These are phyloP conservation scores for Drosophila anomalata DNA, from an alignment of 2,888 invertebrate species.

Conservation along the genomic window DNA sequence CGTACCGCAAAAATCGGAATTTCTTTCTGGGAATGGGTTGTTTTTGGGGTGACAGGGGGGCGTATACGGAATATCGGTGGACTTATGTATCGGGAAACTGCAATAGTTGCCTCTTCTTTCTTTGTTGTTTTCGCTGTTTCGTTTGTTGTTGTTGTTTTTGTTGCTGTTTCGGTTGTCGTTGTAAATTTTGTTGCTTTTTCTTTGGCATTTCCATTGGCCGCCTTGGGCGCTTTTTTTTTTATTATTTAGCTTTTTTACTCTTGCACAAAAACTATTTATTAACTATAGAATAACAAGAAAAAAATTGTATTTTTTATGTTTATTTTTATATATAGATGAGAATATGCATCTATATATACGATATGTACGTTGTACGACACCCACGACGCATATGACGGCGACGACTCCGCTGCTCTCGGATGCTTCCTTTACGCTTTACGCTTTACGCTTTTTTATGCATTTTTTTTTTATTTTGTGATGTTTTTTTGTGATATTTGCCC, in stretches of 20 bases:
- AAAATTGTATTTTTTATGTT: slow-evolving; percentile 22
- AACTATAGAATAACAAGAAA: slow-evolving; percentile 48
- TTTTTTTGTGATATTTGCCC: slow-evolving; percentile 12
- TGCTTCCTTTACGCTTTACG: slow-evolving; percentile 1
- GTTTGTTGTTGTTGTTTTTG: slow-evolving; percentile 1
- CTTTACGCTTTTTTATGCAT: slow-evolving; percentile 9
- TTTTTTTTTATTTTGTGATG: background rate
- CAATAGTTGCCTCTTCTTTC: slow-evolving; percentile 11
- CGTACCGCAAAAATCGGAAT: slow-evolving; percentile 14
- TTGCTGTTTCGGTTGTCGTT: slow-evolving; percentile 11
- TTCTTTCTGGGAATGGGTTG: slow-evolving; percentile 14
- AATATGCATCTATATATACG: slow-evolving; percentile 13
- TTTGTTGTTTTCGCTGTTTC: slow-evolving; percentile 9
- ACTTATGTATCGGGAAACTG: slow-evolving; percentile 37
- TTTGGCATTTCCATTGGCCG: slow-evolving; percentile 51
- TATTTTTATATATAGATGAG: slow-evolving; percentile 31
- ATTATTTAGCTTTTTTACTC: slow-evolving; percentile 1
- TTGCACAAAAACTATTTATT: slow-evolving; percentile 32
- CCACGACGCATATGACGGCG: slow-evolving; percentile 25
- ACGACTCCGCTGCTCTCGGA: slow-evolving; percentile 1
- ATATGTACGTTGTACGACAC: slow-evolving; percentile 20
- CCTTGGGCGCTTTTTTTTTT: slow-evolving; percentile 51
- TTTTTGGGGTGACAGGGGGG: background rate
- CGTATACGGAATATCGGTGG: slow-evolving; percentile 14
- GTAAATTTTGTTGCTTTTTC: slow-evolving; percentile 54